These are phyloP conservation scores for Xyrichtys novacula DNA, from an alignment of 2,797 vertebrate genomes.

Conservation along the genomic window DNA sequence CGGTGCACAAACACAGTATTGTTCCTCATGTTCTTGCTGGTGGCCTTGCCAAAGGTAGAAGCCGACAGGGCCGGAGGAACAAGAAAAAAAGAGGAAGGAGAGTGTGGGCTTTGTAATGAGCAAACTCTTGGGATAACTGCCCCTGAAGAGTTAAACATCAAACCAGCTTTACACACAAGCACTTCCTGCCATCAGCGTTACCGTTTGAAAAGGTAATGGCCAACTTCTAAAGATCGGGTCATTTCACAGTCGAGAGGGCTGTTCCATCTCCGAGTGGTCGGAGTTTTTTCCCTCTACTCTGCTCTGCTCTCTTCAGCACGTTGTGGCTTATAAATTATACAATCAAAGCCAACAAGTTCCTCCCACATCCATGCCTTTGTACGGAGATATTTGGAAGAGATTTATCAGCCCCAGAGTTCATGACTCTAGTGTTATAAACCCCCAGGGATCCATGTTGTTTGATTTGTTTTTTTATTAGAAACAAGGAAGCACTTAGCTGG, in stretches of 20 bases:
- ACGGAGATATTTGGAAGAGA: slow-evolving; percentile 55
- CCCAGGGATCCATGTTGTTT: slow-evolving; percentile 70
- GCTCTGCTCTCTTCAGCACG: neutral
- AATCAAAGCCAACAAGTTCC: slow-evolving; percentile 53
- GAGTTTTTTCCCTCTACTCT: neutral
- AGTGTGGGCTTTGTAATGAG: slow-evolving; percentile 34
- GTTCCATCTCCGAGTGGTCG: slow-evolving; percentile 48
- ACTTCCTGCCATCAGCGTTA: slow-evolving; percentile 58
- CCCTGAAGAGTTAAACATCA: slow-evolving; percentile 80
- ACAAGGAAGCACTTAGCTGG: slow-evolving; percentile 77
- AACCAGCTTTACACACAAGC: slow-evolving; percentile 62
- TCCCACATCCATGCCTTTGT: slow-evolving; percentile 54
- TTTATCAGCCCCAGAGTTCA: slow-evolving; percentile 66
- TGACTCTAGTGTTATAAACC: slow-evolving; percentile 68
- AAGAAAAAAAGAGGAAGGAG: slow-evolving; percentile 26
- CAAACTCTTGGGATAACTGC: slow-evolving; percentile 55
- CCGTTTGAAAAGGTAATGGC: slow-evolving; percentile 65
- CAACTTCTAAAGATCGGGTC: slow-evolving; percentile 61
- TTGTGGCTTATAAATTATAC: slow-evolving; percentile 56
- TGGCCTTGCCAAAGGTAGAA: slow-evolving; percentile 72
- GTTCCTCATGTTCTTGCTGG: slow-evolving; percentile 66
- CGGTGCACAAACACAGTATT: slow-evolving; percentile 80
- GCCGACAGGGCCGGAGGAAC: slow-evolving; percentile 47
- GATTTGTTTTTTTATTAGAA: slow-evolving; percentile 80
- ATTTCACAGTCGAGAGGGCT: slow-evolving; percentile 64